Base-by-base conservation (phyloP, 2,888 invertebrate species). In the Schrankia costaestrigalis region DNA sequence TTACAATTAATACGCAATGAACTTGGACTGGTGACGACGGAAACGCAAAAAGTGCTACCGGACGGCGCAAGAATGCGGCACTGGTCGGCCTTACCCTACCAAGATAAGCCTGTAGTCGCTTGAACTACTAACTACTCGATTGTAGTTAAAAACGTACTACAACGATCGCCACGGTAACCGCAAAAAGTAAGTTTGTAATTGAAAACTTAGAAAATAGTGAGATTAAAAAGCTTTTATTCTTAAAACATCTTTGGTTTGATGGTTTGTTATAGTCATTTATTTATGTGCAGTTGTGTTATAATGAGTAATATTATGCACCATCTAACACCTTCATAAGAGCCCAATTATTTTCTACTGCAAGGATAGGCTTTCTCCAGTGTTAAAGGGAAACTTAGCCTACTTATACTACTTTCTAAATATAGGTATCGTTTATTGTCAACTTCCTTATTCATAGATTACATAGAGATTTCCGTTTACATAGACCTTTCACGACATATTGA, bases 41-140 rank as follows among this genome's bases (percentile, higher is more conserved):
- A 79, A 76, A 57, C 60, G 69, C 69, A 81, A 79, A 77, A 79
- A 79, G 61, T 37, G 42, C 28, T 47, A 41, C 65, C 75, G 79
- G 76, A 75, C 58, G 66, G 36, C 34, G 3, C 27, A 47, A 64
- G 75, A 73, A 76, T 77, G 75, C 63, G 59, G 64, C 46, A 52
- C 54, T 38, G 17, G 33, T 28, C 35, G 33, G 36, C 31, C 42
- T 21, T 46, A 45, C 39, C 41, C 29, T 25, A 18, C 46, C 34
- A 35, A 36, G 13, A 39, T 3, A 11, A 33, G 41, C 32, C 22
- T 18, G 2, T 9, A 10, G 10, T 6, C 30, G 43, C 39, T 17
- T 11, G 29, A 33, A 38, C 11, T 14, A 3, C 3, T 29, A 44
- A 56, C 54, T 35, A 32, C n/a, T n/a, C 7, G 13, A 25, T n/a